Evolutionary conservation across 2,797 vertebrate genomes (phyloP).

Genomic region (Falco berigora): DNA sequence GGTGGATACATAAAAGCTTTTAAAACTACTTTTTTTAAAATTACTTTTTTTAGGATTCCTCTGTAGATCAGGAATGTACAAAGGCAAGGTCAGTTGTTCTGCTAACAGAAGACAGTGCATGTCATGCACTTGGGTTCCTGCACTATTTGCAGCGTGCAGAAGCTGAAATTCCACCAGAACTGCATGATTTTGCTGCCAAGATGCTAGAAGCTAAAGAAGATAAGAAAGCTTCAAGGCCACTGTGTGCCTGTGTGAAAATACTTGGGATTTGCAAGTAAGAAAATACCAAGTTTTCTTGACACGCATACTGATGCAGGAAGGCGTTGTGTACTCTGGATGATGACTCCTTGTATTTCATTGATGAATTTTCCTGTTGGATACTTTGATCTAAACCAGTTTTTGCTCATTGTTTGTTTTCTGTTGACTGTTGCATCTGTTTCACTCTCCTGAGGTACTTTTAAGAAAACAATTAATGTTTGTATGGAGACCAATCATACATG

Average conservation of each 20-base stretch:
- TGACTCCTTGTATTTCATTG: not conserved
- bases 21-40: not conserved
- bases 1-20: not conserved
- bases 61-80: not conserved
- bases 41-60: slow-evolving; percentile 26
- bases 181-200: slow-evolving; percentile 48
- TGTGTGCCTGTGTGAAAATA: slow-evolving; percentile 72
- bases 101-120: slow-evolving; percentile 57
- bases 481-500: not conserved
- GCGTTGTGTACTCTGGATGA: not conserved
- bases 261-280: slow-evolving; percentile 77
- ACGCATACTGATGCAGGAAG: not conserved
- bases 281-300: not conserved
- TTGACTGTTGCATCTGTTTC: not conserved
- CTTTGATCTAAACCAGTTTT: not conserved
- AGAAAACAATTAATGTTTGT: not conserved
- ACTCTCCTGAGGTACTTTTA: not conserved
- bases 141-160: slow-evolving; percentile 63
- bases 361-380: not conserved
- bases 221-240: slow-evolving; percentile 39
- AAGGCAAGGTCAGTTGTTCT: slow-evolving; percentile 71
- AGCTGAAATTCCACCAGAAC: slow-evolving; percentile 66
- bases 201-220: slow-evolving; percentile 62
- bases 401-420: not conserved
- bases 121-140: slow-evolving; percentile 34